Evolutionary conservation across 2,888 invertebrate genomes (phyloP).

Genomic region (Rhaphigaster nebulosa): DNA sequence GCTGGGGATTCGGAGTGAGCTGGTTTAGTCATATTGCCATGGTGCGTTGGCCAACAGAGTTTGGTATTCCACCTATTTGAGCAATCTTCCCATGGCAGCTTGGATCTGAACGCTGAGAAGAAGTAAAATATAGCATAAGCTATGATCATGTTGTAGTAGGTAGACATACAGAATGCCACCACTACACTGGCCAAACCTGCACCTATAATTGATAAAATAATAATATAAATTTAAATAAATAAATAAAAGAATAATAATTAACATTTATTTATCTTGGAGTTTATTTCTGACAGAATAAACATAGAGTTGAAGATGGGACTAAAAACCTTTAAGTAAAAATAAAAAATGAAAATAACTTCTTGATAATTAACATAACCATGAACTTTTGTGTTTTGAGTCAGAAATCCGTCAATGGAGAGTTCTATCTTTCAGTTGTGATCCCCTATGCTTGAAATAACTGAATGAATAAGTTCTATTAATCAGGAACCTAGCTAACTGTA

Average conservation of each 20-base stretch:
- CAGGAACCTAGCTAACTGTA: background rate
- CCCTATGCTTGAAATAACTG: background rate
- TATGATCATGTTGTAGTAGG: slow-evolving; percentile 96
- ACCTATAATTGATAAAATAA: slow-evolving; percentile 74
- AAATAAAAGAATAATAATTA: background rate
- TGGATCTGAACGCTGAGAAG: slow-evolving; percentile 88
- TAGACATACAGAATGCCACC: slow-evolving; percentile 94
- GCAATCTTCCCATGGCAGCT: slow-evolving; percentile 92
- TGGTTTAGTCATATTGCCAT: slow-evolving; percentile 70
- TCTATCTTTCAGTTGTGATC: too few relatives aligned
- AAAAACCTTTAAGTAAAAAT: background rate
- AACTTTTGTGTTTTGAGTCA: too few relatives aligned
- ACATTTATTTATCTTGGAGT: background rate
- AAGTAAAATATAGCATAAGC: slow-evolving; percentile 95
- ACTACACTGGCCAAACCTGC: slow-evolving; percentile 94
- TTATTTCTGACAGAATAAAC: background rate
- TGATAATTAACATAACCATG: background rate
- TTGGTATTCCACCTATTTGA: slow-evolving; percentile 87
- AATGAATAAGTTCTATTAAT: background rate
- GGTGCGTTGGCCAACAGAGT: slow-evolving; percentile 82
- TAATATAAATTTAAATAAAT: background rate
- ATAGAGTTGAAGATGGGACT: background rate
- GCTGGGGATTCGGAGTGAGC: slow-evolving; percentile 85
- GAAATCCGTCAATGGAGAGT: too few relatives aligned
- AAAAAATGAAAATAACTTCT: background rate